Conservation (phyloP, 2,888 invertebrate genomes). For the Megalurothrips usitatus region DNA sequence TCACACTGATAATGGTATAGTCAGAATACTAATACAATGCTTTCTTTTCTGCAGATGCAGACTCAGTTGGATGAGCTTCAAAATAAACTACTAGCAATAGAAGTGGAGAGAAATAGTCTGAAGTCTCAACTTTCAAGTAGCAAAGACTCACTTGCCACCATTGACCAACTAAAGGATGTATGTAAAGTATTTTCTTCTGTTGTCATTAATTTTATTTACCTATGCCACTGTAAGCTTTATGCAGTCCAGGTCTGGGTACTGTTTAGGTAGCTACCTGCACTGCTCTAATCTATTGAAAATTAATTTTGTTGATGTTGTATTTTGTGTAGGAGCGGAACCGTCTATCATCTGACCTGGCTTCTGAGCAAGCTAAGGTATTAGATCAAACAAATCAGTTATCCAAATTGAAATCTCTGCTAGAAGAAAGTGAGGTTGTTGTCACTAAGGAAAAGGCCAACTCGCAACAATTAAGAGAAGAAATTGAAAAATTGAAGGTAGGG, state of each 20-base stretch:
- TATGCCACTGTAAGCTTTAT: too few relatives aligned
- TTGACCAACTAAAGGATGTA: constrained; percentile 44
- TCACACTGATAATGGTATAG: not conserved
- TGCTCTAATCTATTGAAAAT: not conserved
- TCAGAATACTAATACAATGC: not conserved
- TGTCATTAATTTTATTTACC: too few relatives aligned
- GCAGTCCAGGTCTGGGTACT: too few relatives aligned
- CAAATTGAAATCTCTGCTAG: constrained; percentile 10
- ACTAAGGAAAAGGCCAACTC: not conserved
- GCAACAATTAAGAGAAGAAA: constrained; percentile 3
- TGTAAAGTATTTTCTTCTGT: not conserved
- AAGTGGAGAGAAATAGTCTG: constrained; percentile 41
- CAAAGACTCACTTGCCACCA: constrained; percentile 39
- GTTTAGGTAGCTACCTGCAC: too few relatives aligned
- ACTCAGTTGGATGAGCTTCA: not conserved
- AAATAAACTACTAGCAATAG: constrained; percentile 32
- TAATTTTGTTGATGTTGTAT: not conserved
- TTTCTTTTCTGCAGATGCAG: not conserved
- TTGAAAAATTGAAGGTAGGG: constrained; percentile 17
- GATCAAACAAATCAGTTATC: constrained; percentile 12
- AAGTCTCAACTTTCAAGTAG: constrained; percentile 43
- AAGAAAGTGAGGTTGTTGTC: not conserved
- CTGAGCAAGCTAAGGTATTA: constrained; percentile 25
- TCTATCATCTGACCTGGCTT: not conserved
- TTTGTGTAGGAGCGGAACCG: not conserved